Conservation (phyloP, 2,113 vertebrate species). For the Chaetops frenatus region DNA sequence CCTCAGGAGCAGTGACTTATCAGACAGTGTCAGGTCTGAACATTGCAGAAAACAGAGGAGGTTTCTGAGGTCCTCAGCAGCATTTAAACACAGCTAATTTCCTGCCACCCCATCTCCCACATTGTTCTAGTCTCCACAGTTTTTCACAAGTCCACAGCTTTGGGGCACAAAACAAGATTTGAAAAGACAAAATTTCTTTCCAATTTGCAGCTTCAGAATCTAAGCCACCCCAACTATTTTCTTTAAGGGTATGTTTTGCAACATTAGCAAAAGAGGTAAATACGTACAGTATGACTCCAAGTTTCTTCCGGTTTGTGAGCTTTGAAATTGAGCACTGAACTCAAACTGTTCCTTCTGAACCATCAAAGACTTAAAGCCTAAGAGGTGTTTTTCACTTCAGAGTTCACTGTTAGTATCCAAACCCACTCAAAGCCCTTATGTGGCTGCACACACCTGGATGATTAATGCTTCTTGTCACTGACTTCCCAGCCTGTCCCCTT, state of each 20-base stretch:
- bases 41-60: neutral
- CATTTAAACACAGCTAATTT: neutral
- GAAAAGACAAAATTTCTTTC: neutral
- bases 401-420: neutral
- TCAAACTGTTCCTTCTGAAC: neutral
- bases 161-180: neutral
- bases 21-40: neutral
- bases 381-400: neutral
- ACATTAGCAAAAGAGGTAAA: neutral
- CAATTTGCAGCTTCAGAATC: neutral
- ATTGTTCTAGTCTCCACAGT: neutral
- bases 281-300: neutral
- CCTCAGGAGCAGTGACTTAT: neutral
- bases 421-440: neutral
- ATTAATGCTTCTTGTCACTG: neutral
- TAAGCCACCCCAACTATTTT: neutral
- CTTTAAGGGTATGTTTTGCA: neutral
- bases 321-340: neutral
- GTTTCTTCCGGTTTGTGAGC: neutral
- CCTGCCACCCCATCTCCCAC: neutral
- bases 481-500: neutral
- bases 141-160: neutral
- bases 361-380: neutral
- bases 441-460: neutral
- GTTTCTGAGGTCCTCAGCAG: neutral